These are phyloP conservation scores for Chymomyza fuscimana DNA, from an alignment of 2,888 invertebrate species.

Conservation along the genomic window DNA sequence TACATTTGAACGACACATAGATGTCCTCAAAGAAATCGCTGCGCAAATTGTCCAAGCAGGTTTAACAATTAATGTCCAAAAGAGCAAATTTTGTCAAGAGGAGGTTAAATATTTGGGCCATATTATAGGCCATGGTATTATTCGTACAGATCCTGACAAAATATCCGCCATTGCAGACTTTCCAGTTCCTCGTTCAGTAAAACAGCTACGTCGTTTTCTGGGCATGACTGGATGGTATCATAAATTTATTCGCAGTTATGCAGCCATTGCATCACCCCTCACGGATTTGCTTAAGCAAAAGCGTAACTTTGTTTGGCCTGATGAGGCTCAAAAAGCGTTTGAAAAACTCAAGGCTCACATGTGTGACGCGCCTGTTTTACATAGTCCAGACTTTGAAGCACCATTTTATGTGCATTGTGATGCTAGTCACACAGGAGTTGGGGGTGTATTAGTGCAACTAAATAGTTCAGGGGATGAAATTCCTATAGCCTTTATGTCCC, in stretches of 20 bases:
- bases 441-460: no score
- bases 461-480: no score
- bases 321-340: constrained; percentile 10
- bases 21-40: background rate
- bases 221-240: constrained; percentile 34
- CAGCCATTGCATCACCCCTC: background rate
- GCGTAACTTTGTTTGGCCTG: constrained; percentile 12
- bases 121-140: constrained; percentile 29
- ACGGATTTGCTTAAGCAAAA: background rate
- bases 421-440: background rate
- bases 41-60: background rate
- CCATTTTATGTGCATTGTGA: background rate
- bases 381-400: no score
- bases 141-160: constrained; percentile 36
- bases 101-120: constrained; percentile 33
- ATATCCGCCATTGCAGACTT: constrained; percentile 16
- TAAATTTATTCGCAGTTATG: constrained; percentile 9
- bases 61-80: no score
- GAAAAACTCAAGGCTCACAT: no score
- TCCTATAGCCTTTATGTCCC: constrained; percentile 9
- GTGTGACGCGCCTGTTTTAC: no score
- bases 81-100: constrained; percentile 6
- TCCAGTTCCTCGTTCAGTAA: no score
- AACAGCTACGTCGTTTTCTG: no score
- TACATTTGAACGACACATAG: constrained; percentile 17